These are phyloP conservation scores for Numenius phaeopus DNA, from an alignment of 2,797 vertebrate species.

Conservation along the genomic window DNA sequence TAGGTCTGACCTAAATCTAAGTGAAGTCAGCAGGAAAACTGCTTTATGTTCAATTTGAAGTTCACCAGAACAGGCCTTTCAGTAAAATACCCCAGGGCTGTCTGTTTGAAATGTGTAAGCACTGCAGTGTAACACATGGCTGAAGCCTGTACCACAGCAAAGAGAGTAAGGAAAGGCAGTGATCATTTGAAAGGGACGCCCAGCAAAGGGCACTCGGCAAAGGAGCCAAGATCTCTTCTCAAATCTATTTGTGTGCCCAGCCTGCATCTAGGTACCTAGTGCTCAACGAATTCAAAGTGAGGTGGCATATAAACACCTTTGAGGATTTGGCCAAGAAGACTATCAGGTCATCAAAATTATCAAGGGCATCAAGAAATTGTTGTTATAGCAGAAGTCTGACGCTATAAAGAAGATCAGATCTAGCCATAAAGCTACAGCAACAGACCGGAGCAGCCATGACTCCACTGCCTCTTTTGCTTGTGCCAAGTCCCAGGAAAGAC, in stretches of 20 bases:
- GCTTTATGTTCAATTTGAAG: background rate
- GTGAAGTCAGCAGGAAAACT: background rate
- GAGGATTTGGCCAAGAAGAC: background rate
- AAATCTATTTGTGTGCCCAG: background rate
- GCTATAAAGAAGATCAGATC: background rate
- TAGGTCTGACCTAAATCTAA: background rate
- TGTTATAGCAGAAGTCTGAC: background rate
- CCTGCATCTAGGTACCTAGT: background rate
- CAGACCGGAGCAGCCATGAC: background rate
- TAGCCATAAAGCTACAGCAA: background rate
- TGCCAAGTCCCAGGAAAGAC: background rate
- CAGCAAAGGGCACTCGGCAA: background rate
- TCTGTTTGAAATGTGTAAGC: background rate
- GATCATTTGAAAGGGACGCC: background rate
- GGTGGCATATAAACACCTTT: background rate
- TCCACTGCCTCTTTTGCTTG: background rate
- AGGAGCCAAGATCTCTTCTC: background rate
- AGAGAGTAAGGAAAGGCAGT: background rate
- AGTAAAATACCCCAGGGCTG: background rate
- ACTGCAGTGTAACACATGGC: background rate
- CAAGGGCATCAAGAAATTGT: background rate
- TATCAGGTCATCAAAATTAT: background rate
- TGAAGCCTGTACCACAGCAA: background rate
- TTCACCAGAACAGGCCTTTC: background rate
- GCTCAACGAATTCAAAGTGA: background rate